These are phyloP conservation scores for Globodera rostochiensis DNA, from an alignment of 1,140 invertebrate genomes.

Conservation along the genomic window DNA sequence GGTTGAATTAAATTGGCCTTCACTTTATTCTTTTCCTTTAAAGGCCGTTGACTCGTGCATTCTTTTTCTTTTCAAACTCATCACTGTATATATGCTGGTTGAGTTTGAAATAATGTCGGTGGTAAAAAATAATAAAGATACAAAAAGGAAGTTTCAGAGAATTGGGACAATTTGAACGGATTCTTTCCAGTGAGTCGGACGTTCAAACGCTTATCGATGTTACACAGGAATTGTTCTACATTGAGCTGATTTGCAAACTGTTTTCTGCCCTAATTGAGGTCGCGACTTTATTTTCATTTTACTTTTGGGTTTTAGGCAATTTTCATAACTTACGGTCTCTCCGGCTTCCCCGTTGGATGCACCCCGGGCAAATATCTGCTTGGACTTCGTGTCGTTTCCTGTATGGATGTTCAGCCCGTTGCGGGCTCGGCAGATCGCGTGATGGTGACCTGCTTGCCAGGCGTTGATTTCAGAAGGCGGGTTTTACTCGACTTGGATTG, in stretches of 20 bases:
- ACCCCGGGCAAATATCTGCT: constrained; percentile 50
- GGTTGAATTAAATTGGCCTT: background rate
- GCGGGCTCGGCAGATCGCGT: constrained; percentile 37
- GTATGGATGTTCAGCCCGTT: constrained; percentile 39
- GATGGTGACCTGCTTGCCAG: constrained; percentile 38
- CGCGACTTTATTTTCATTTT: constrained; percentile 13
- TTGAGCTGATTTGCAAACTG: constrained; percentile 51
- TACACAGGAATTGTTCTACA: constrained; percentile 51
- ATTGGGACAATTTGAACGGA: constrained; percentile 50
- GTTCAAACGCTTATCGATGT: constrained; percentile 52
- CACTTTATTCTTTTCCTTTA: background rate
- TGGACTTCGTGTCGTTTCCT: constrained; percentile 43
- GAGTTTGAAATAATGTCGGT: constrained; percentile 54
- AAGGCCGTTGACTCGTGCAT: constrained; percentile 44
- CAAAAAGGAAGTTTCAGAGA: constrained; percentile 40
- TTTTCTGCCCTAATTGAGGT: constrained; percentile 49
- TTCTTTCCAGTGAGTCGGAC: constrained; percentile 40
- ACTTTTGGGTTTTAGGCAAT: constrained; percentile 40
- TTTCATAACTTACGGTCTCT: constrained; percentile 41
- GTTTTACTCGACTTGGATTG: background rate
- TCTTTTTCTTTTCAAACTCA: constrained; percentile 49
- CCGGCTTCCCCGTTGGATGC: constrained; percentile 32
- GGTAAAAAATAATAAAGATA: constrained; percentile 3
- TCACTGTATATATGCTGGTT: constrained; percentile 47
- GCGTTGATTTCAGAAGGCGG: constrained; percentile 41